phyloP scores from a whole-genome alignment of 2,113 vertebrate species.

The Clupea harengus region DNA sequence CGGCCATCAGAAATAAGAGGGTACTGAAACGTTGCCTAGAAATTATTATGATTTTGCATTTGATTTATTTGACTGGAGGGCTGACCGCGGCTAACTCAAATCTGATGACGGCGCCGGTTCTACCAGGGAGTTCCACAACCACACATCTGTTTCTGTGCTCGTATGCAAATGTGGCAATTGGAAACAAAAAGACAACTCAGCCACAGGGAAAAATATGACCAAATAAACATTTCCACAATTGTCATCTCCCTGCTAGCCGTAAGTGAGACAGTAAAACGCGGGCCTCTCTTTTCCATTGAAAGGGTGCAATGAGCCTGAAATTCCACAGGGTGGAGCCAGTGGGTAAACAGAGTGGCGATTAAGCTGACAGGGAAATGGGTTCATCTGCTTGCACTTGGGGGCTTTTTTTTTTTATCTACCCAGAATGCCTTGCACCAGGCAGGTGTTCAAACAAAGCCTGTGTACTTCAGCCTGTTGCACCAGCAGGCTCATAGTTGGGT shows the following conservation, averaged over 20 bases:
- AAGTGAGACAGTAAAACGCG: neutral
- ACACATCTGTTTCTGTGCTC: neutral
- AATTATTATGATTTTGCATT: neutral
- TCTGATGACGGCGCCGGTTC: neutral
- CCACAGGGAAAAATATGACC: constrained; percentile 1
- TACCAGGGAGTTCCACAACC: neutral
- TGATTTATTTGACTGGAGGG: constrained; percentile 3
- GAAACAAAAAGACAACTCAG: neutral
- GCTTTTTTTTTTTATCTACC: constrained; percentile 21
- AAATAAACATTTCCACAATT: neutral
- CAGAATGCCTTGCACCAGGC: constrained; percentile 48
- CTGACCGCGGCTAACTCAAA: neutral
- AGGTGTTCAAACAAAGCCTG: constrained; percentile 76
- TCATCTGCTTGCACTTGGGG: neutral
- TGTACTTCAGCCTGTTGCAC: constrained; percentile 19
- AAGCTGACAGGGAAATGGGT: neutral
- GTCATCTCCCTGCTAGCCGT: neutral
- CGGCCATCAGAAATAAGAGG: neutral
- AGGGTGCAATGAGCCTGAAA: constrained; percentile 28
- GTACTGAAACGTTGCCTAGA: neutral
- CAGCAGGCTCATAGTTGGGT: neutral
- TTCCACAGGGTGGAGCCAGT: constrained; percentile 35
- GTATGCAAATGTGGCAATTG: constrained; percentile 1
- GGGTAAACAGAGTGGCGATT: neutral
- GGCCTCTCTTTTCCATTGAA: neutral